phyloP scores from a whole-genome alignment of 2,113 vertebrate genomes.

The Microcebus griseorufus region DNA sequence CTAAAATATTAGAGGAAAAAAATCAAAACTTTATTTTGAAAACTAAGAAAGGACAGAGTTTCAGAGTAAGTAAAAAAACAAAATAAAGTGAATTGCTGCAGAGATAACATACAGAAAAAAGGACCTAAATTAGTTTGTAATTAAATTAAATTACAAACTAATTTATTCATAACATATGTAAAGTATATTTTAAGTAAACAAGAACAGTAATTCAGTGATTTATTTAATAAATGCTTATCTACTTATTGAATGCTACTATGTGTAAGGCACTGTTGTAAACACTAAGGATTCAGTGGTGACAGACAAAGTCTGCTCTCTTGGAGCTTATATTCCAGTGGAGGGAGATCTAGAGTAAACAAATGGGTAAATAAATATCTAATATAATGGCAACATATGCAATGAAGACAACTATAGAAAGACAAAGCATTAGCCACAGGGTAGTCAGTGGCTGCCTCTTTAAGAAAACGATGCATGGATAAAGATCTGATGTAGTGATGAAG shows the following conservation, averaged over 20 bases:
- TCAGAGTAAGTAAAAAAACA: no score
- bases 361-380: background rate
- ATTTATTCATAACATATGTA: background rate
- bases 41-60: no score
- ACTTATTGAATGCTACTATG: background rate
- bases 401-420: background rate
- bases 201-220: background rate
- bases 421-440: background rate
- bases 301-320: background rate
- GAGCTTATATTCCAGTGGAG: background rate
- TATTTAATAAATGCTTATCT: background rate
- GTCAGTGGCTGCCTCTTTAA: background rate
- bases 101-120: no score
- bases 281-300: background rate
- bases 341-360: background rate
- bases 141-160: background rate
- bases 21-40: no score
- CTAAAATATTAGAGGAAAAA: no score
- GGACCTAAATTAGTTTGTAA: no score
- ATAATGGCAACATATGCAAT: background rate
- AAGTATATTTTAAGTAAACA: background rate
- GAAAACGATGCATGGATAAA: background rate
- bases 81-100: no score
- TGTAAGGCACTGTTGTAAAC: background rate
- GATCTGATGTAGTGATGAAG: background rate